Base-by-base conservation (phyloP, 92 coral and sea anemone species). In the Epizoanthus stellaris region DNA sequence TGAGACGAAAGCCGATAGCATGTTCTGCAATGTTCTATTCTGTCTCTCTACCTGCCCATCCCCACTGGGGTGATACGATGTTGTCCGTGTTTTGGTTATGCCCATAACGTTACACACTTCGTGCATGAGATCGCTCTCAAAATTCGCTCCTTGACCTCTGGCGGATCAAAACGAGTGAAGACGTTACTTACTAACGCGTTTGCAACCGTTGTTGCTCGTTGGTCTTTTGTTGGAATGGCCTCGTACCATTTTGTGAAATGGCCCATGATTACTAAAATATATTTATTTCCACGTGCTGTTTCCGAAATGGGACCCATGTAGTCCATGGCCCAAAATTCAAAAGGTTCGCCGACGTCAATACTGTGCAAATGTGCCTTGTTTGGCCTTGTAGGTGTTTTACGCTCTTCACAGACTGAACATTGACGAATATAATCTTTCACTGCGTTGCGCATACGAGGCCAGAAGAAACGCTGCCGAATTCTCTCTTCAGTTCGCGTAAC, bases 1-100 rank as follows among this genome's bases (percentile, higher is more conserved):
- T 1, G 82, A 64, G 12, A 69, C 89, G 69, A 90, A 86, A 43
- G 90, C 87, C 45, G 93, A 73, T 42, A 90, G 56, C 90, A 86
- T 86, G 40, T 81, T 70, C 63, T 90, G 90, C 21, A 86, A 12
- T 4, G 93, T 90, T 73, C 85, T 30, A 58, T 90, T 90, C 45
- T 90, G 93, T 42, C 93, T 38, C 75, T 89, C 87, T 5, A 81
- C 84, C 53, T 80, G 87, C 20, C 90, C 92, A 61, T 89, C 87
- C 16, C 92, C 62, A 61, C 47, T 17, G 67, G 91, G 81, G 67
- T 85, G 86, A 77, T 89, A 89, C 52, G 93, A 90, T 0, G 88
- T 90, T 5, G 88, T 90, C 16, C 90, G 23, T 0, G 80, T 81
- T 39, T 86, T 81, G 21, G 90, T 66, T 21, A 86, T 75, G n/a